Conservation (phyloP, 2,113 vertebrate genomes). For the Chiloscyllium plagiosum region DNA sequence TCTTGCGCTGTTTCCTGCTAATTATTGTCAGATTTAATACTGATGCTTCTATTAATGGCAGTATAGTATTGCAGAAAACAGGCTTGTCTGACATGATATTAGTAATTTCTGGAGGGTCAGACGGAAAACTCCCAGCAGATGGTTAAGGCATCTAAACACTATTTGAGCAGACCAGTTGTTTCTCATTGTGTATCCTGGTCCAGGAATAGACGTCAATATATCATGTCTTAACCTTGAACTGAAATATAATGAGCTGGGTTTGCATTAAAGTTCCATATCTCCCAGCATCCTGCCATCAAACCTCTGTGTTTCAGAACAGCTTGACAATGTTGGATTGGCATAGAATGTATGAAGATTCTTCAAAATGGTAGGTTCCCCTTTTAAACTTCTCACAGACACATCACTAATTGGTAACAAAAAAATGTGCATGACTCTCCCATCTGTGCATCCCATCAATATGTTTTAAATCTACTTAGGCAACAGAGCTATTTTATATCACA, state of each 20-base stretch:
- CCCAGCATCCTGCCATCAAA: neutral
- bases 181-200: neutral
- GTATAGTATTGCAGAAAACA: neutral
- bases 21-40: neutral
- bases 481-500: neutral
- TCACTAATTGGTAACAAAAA: neutral
- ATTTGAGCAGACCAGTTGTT: neutral
- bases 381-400: neutral
- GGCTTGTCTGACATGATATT: neutral
- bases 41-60: neutral
- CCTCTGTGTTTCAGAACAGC: neutral
- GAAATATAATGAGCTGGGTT: neutral
- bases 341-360: neutral
- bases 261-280: neutral
- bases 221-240: neutral
- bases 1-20: neutral
- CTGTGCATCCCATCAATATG: neutral
- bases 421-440: neutral
- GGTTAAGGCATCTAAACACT: neutral
- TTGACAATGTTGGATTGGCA: constrained; percentile 8
- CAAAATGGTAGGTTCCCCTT: neutral
- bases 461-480: neutral
- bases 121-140: neutral
- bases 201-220: neutral
- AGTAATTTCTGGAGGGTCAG: neutral